Base-by-base conservation (phyloP, 2,888 invertebrate genomes). In the Idaea aversata region DNA sequence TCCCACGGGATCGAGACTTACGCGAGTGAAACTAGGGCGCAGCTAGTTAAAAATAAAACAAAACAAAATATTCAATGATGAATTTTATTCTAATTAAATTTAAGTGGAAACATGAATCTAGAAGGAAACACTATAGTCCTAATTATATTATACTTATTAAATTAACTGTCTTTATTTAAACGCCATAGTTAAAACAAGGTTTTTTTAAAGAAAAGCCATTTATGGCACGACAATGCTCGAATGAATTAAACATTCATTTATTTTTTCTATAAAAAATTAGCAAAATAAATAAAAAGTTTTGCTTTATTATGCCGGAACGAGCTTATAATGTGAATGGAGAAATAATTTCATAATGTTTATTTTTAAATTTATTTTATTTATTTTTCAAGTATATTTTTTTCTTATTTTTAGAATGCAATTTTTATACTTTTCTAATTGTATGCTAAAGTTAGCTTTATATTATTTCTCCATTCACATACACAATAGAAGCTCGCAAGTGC, bases 101-200 rank as follows among this genome's bases (percentile, higher is more conserved):
- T 91, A 91, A 87, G 90, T 93, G 93, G 92, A 93, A 93, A 93
- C 91, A 92, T 93, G 91, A 88, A 88, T 91, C 93, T 93, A 93
- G 92, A 92, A 93, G 92, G 86, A 90, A 92, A 92, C 90, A 79
- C 91, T 93, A 92, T 86, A 91, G 82, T 86, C 91, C 91, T 93
- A 93, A 87, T 87, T 90, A 92, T 82, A 88, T 88, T 89, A 90
- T 91, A 90, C 88, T 90, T 91, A 91, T 87, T 84, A 90, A 91
- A 88, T 84, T 85, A 91, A 88, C 88, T 93, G 92, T 93, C 92
- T 92, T 92, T 93, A 88, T 84, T 87, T 78, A 13, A 47, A 84
- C 84, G 82, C 86, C 79, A 80, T 84, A 78, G 83, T 83, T 82
- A 79, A 82, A 83, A 82, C 71, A 78, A 78, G 76, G 79, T 67